Evolutionary conservation across 2,113 vertebrate species (phyloP), one percentile per base, ranked within the genome.

Genomic region (Herpetotheres cachinnans): DNA sequence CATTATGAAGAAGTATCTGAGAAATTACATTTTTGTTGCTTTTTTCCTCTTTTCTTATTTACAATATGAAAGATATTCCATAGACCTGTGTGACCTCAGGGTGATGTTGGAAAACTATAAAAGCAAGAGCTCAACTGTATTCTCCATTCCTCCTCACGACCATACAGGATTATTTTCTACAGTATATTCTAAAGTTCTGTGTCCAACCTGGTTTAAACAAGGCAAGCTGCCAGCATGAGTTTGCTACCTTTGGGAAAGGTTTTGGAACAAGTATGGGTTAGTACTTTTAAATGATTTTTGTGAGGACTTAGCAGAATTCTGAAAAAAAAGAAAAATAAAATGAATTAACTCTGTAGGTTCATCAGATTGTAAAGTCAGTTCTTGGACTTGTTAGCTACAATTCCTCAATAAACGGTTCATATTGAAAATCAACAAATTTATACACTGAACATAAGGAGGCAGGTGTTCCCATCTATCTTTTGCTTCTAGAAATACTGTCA

Each of bases 51-150:
- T 89, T 90, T 85, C 66, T 86, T 70, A 91, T 95, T 94, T 96
- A 79, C 61, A 89, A 16, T 92, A 86, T 71, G 86, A 97, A 97
- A 97, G 80, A 82, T 55, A 73, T 93, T 86, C 44, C 34, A 65
- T 7, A 90, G 85, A 93, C 76, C 84, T 67, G 19, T 29, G 36
- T 72, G 79, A 96, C 70, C 74, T 89, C 29, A 49, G 40, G 27
- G 56, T 86, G 55, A 87, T 91, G 96, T 44, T 89, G 93, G 59
- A 88, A 93, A 97, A 93, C 44, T 87, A 81, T 94, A 95, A 95
- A 95, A 95, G 79, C 62, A 50, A 89, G 73, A 78, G 44, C 66
- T 81, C 58, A 92, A 88, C 62, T 86, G 69, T 72, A 86, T 96
- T 73, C 73, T 44, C 77, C 93, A 69, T 49, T 87, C 79, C 91